Evolutionary conservation across 1,140 invertebrate genomes (phyloP), one percentile per base, ranked within the genome.

Genomic region (Delia radicum): DNA sequence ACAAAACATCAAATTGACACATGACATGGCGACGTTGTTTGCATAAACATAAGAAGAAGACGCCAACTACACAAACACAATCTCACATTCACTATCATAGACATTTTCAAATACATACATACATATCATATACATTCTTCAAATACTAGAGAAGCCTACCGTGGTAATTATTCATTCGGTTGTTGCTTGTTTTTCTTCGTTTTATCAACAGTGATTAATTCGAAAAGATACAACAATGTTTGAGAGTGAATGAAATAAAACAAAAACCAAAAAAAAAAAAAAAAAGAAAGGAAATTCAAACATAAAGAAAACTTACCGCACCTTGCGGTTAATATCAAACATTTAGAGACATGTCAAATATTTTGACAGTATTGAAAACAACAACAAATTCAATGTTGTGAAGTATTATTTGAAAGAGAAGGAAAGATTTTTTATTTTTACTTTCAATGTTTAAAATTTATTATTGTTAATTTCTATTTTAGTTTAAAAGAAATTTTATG

Each of bases 261-360:
- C 48, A 55, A 24, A n/a, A 55, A 55, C n/a, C 6, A 18, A 21
- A 55, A 21, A 55, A 55, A 55, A 21, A 21, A 2, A 24, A 55
- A n/a, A 21, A 55, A 55, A 18, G 21, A 55, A 69, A 69, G 65
- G 65, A 69, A 67, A 69, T 69, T 21, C 65, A 69, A 69, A 69
- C 65, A 24, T 67, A 31, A 31, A 69, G n/a, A 31, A 69, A 33
- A 37, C 29, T 37, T 12, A 69, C 65, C 65, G 65, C 72, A 73
- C 72, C 72, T 73, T 73, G 72, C 72, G 72, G 72, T 55, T 61
- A 55, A 61, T 48, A 26, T 73, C 72, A 73, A 73, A 73, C 27
- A 8, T 15, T 37, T 37, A 2, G n/a, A 12, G 15, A 31, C 42
- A 21, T 61, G 72, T 73, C 72, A 61, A 61, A 27, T 24, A 61